Evolutionary conservation across 1,140 invertebrate genomes (phyloP), one percentile per base, ranked within the genome.

Genomic region (Heliconius hewitsoni): DNA sequence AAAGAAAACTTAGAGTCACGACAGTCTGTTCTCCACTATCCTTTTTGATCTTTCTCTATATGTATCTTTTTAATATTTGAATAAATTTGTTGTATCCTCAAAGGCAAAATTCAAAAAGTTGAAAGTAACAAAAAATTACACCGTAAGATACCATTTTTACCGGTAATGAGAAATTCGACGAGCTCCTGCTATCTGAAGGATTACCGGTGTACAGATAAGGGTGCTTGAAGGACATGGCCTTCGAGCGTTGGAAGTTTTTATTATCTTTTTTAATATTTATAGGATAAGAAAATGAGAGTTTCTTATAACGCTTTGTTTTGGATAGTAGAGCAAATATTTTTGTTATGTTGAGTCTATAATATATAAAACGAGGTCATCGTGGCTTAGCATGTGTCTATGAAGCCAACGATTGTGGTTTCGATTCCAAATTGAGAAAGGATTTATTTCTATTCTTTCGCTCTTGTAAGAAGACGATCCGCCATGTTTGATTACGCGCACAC

Each of bases 161-260:
- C 60, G 60, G 23, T 30, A 66, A 66, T 30, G 13, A 66, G 60
- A 66, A 30, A 27, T 66, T 66, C 23, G 60, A 30, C 11, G 27
- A 66, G 60, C 23, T 66, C 60, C 60, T 30, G 60, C 13, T 30
- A 66, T 66, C 60, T 30, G 60, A 66, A 16, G 60, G 23, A 66
- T 30, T 66, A 66, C 23, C 60, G 60, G 60, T 66, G 60, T 66
- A 66, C 11, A 66, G 60, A 66, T 66, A 66, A 66, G 27, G 23
- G n/a, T 23, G 60, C 60, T 30, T 30, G 23, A 30, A 66, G 60
- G 60, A 66, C 27, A 66, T 23, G 55, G 27, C 60, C 60, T 66
- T 66, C 9, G 23, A 27, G 23, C 23, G 23, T 16, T 66, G 60
- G 42, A 66, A 27, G 60, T 66, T 66, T 66, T 13, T 66, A 66